Base-by-base conservation (phyloP, 2,888 invertebrate genomes). In the Melieria omissa region DNA sequence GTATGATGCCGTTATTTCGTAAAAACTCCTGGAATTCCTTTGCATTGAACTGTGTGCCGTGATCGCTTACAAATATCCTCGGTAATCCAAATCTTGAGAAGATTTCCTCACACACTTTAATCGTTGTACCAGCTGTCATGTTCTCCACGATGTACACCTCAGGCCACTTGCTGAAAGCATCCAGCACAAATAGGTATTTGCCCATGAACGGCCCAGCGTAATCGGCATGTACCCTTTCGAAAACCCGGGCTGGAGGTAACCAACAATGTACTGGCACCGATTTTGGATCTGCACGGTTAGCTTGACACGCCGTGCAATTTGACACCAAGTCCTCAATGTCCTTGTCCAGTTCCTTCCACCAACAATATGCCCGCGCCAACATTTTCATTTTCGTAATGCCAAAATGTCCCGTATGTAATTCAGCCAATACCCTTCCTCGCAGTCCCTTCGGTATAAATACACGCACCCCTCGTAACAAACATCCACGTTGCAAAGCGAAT, bases 31-130 rank as follows among this genome's bases (percentile, higher is more conserved):
- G 45, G 47, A 73, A 73, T 10, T 65, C 63, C 8, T 65, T 67
- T 8, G 67, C 58, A 10, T 64, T 71, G 46, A 74, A 69, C 57
- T 73, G 68, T n/a, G 66, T 7, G 14, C 70, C 66, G 61, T 72
- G 54, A 16, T 71, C 74, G 65, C 71, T 73, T 52, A 57, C 72
- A 42, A 69, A 55, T 16, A 65, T 68, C 12, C 67, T 64, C 29
- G 66, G 71, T n/a, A 79, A 73, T 73, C 79, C 76, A 5, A 77
- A 72, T 73, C 79, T 77, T 45, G 74, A 77, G 61, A 76, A 76
- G 2, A 29, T 29, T 29, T 29, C 2, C 29, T 29, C 29, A 29
- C 29, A 29, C 29, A 29, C 3, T 29, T 29, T 29, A 29, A 29
- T 29, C 1, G 29, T 29, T 29, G 29, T 29, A 29, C 29, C 29